Evolutionary conservation across 2,888 invertebrate species (phyloP).

Genomic region (Crematogaster levior): DNA sequence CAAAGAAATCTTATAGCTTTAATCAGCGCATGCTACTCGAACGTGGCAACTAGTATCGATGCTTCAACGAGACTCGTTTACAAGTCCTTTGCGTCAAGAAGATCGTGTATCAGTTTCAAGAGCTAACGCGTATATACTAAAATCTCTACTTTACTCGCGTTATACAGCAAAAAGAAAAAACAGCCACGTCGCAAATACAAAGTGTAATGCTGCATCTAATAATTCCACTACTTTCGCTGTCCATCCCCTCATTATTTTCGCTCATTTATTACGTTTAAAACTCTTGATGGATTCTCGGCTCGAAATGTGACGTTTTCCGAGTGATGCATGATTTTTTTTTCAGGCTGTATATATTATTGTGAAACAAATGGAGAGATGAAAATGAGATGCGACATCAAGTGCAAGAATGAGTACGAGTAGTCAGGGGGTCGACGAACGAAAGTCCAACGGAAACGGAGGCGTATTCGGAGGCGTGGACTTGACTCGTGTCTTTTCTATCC

Average conservation of each 20-base stretch:
- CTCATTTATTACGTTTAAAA: background rate
- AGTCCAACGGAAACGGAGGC: conserved; percentile 27
- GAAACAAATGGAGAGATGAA: conserved; percentile 18
- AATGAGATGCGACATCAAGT: conserved; percentile 37
- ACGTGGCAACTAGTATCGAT: conserved; percentile 31
- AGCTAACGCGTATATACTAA: conserved; percentile 26
- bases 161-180: background rate
- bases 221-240: conserved; percentile 46
- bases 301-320: background rate
- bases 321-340: background rate
- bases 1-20: conserved; percentile 35
- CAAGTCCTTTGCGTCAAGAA: conserved; percentile 17
- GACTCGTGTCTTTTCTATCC: conserved; percentile 8
- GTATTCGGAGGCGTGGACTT: conserved; percentile 15
- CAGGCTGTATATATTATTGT: background rate
- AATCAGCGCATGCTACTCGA: conserved; percentile 37
- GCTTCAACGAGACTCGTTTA: background rate
- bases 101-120: background rate
- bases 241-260: conserved; percentile 45
- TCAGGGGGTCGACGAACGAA: conserved; percentile 48
- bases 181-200: conserved; percentile 19
- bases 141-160: conserved; percentile 17
- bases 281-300: background rate
- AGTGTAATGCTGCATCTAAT: conserved; percentile 5
- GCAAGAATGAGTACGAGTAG: conserved; percentile 44